phyloP scores from a whole-genome alignment of 2,797 vertebrate species.

The Tangara arthus region DNA sequence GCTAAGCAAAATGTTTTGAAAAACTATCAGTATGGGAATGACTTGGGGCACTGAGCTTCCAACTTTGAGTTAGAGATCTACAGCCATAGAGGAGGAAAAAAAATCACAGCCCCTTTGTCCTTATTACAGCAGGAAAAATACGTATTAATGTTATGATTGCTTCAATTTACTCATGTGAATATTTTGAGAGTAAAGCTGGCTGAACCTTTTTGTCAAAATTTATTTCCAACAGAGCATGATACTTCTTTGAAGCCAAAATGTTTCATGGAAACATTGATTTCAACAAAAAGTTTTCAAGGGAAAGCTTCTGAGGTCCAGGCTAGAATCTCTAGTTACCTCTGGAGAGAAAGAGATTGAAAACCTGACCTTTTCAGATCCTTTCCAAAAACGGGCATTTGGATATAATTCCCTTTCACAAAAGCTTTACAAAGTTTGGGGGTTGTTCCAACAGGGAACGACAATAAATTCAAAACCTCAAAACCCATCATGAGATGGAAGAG shows the following conservation, averaged over 20 bases:
- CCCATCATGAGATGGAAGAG: conserved; percentile 6
- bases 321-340: conserved; percentile 40
- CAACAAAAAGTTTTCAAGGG: conserved; percentile 47
- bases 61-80: neutral
- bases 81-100: neutral
- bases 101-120: neutral
- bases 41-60: neutral
- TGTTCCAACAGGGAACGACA: conserved; percentile 35
- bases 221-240: conserved; percentile 29
- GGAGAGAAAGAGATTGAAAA: conserved; percentile 58
- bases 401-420: conserved; percentile 53
- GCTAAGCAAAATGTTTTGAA: neutral
- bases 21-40: neutral
- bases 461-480: conserved; percentile 44
- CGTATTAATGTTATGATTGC: neutral
- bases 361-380: conserved; percentile 57
- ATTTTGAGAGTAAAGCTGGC: conserved; percentile 22
- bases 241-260: conserved; percentile 40
- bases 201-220: conserved; percentile 46
- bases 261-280: conserved; percentile 52
- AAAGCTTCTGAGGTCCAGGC: conserved; percentile 40
- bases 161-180: conserved; percentile 45
- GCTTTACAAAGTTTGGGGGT: conserved; percentile 39
- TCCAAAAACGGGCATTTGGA: conserved; percentile 52
- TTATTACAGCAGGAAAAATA: conserved; percentile 1